Base-by-base conservation (phyloP, 2,113 vertebrate genomes). In the Ptyas mucosa region DNA sequence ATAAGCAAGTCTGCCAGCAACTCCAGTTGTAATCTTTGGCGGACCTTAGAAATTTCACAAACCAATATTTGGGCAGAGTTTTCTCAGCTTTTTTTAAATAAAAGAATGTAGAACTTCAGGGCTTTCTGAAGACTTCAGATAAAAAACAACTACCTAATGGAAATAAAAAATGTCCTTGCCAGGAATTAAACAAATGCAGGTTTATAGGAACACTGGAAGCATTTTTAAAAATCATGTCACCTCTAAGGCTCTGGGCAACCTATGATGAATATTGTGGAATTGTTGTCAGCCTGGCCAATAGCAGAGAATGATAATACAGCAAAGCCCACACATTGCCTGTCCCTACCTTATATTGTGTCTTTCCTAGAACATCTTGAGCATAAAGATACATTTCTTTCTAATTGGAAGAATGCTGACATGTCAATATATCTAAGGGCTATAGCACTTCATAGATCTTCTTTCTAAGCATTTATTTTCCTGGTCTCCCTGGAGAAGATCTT, bases 391-490 rank as follows among this genome's bases (percentile, higher is more conserved):
- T n/a, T 85, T 91, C 61, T 75, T 57, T 88, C 18, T 53, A 90
- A 57, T 64, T 61, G 58, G 53, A 55, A 29, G 75, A 57, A 91
- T 91, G 7, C 58, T 93, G 49, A 64, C 26, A 39, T 21, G 8
- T 7, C 34, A n/a, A 39, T 14, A 43, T 69, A 87, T 46, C 51
- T 43, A 85, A 81, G 10, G 34, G 39, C 24, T 29, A 24, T 34
- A 85, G 39, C 85, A 93, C 57, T 88, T 91, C 75, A 69, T 55
- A 26, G 21, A 15, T 39, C 53, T n/a, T 81, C 34, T 88, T 34
- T 58, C 53, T 49, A 49, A 93, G 61, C 93, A 85, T 90, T 93
- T 87, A 34, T 58, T 91, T 81, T 91, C 51, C 39, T 29, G 24
- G 21, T 88, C 52, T 46, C 43, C 18, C 93, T 81, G 39, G 39